Percentiles rank a stretch among this genome's conserved stretches.
Conservation (phyloP, 2,113 vertebrate species). For the Pseudorasbora parva region DNA sequence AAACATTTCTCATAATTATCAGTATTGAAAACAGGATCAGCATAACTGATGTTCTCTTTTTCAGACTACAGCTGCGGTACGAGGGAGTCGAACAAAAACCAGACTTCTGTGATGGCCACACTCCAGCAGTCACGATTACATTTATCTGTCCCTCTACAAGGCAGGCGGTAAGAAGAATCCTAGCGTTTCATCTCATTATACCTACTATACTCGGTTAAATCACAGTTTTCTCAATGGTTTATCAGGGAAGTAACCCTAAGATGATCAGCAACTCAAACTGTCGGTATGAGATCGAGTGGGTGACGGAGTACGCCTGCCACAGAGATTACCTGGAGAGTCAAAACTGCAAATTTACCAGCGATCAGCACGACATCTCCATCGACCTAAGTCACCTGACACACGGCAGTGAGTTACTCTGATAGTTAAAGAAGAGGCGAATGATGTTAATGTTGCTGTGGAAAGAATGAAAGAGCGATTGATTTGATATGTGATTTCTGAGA, state of each 20-base stretch:
- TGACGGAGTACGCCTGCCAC: slow-evolving; percentile 94
- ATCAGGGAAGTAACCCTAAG: slow-evolving; percentile 84
- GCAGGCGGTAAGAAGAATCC: slow-evolving; percentile 73
- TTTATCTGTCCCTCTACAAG: slow-evolving; percentile 90
- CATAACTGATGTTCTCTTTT: neutral
- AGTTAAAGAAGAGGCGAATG: neutral
- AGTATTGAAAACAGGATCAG: neutral
- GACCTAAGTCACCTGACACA: slow-evolving; percentile 83
- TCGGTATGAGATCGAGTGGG: slow-evolving; percentile 92
- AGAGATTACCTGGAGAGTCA: slow-evolving; percentile 90
- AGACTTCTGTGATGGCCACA: slow-evolving; percentile 80
- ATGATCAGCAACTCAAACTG: slow-evolving; percentile 88
- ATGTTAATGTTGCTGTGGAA: neutral
- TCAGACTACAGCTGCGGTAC: slow-evolving; percentile 85
- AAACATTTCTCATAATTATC: neutral
- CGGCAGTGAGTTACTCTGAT: slow-evolving; percentile 67
- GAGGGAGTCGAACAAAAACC: slow-evolving; percentile 53
- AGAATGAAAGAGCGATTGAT: neutral
- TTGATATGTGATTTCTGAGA: neutral
- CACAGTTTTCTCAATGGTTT: slow-evolving; percentile 1
- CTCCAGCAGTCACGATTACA: slow-evolving; percentile 87
- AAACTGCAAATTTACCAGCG: slow-evolving; percentile 79
- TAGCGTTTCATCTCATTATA: neutral
- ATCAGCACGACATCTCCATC: slow-evolving; percentile 86
- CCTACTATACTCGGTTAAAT: neutral